phyloP scores from a whole-genome alignment of 2,888 invertebrate genomes.

The Eupeodes latifasciatus region DNA sequence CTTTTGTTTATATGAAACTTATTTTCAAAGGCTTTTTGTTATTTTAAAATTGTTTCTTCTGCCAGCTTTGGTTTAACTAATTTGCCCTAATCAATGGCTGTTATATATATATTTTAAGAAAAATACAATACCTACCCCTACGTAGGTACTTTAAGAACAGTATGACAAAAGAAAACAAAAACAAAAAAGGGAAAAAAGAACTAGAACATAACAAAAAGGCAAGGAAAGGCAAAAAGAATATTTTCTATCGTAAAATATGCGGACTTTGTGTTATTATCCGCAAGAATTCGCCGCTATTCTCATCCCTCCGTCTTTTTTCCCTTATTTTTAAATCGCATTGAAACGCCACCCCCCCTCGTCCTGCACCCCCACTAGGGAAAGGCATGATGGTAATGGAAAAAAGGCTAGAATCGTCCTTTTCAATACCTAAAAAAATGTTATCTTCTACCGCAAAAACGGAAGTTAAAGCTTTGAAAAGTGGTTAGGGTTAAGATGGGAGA shows the following conservation, averaged over 20 bases:
- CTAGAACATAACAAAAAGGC: not conserved
- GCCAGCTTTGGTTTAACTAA: too few species aligned
- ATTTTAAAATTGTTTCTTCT: too few species aligned
- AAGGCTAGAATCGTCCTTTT: slow-evolving; percentile 1
- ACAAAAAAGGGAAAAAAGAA: slow-evolving; percentile 1
- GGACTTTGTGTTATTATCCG: slow-evolving; percentile 59
- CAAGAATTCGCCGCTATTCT: slow-evolving; percentile 24
- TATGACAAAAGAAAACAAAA: not conserved
- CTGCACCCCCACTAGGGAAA: not conserved
- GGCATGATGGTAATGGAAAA: slow-evolving; percentile 1
- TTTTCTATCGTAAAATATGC: slow-evolving; percentile 42
- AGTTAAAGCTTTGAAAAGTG: slow-evolving; percentile 35
- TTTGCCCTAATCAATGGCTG: too few species aligned
- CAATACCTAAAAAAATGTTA: not conserved
- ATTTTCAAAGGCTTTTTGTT: too few species aligned
- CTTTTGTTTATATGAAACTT: too few species aligned
- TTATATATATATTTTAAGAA: too few species aligned
- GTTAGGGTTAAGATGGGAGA: too few species aligned
- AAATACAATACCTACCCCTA: too few species aligned
- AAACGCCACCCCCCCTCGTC: slow-evolving; percentile 23
- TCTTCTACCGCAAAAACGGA: slow-evolving; percentile 9
- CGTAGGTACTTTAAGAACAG: too few species aligned
- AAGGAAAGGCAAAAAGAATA: not conserved
- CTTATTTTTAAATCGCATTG: slow-evolving; percentile 36
- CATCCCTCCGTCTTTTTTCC: not conserved